phyloP scores from a whole-genome alignment of 2,797 vertebrate genomes.

The Scleropages formosus region DNA sequence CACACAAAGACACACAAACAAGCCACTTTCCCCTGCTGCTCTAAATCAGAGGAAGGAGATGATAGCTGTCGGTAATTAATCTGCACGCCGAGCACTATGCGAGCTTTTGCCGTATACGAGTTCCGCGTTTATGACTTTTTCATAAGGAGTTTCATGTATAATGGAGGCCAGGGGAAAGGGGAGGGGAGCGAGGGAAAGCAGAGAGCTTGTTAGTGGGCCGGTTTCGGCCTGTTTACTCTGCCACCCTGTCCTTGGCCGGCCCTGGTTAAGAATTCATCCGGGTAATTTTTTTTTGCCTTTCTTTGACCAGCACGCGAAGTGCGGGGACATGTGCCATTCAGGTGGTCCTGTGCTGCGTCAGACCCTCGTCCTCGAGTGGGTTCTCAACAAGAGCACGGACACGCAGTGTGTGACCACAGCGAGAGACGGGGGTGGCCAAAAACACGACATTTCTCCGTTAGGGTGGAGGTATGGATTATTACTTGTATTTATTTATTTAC shows the following conservation, averaged over 20 bases:
- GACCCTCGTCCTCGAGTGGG: too few relatives aligned
- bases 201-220: conserved; percentile 61
- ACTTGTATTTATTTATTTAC: too few relatives aligned
- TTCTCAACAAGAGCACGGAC: too few relatives aligned
- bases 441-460: too few relatives aligned
- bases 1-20: too few relatives aligned
- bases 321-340: too few relatives aligned
- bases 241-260: conserved; percentile 55
- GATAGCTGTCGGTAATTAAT: conserved; percentile 51
- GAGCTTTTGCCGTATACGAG: conserved; percentile 37
- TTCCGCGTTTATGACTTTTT: conserved; percentile 52
- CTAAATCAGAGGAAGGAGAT: not conserved
- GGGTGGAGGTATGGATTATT: too few relatives aligned
- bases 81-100: conserved; percentile 32
- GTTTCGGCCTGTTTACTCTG: conserved; percentile 64
- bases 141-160: conserved; percentile 61
- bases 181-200: conserved; percentile 36
- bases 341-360: too few relatives aligned
- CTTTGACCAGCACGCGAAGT: conserved; percentile 51
- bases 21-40: not conserved
- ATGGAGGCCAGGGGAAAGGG: conserved; percentile 51
- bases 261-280: conserved; percentile 65
- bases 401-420: too few relatives aligned
- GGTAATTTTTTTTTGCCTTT: conserved; percentile 45
- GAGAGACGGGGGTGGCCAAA: too few relatives aligned